A percentile compares a stretch with the other conserved stretches of the same genome.
Conservation (phyloP, 2,888 invertebrate genomes). For the Apamea sordens region DNA sequence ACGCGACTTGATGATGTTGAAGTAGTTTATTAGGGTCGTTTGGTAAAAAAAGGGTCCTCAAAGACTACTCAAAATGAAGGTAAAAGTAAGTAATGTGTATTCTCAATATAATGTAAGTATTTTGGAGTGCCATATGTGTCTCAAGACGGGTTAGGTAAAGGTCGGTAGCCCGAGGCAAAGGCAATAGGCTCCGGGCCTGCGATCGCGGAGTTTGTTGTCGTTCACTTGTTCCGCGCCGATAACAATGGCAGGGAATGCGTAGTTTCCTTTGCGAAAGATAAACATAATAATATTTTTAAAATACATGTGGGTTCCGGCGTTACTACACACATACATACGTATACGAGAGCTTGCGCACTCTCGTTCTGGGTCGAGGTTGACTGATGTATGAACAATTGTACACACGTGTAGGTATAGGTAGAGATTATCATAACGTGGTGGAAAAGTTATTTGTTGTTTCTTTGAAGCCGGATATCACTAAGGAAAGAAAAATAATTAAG, state of each 20-base stretch:
- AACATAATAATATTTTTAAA: slow-evolving; percentile 21
- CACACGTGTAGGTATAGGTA: background rate
- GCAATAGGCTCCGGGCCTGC: slow-evolving; percentile 8
- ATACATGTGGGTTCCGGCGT: slow-evolving; percentile 1
- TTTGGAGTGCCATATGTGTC: slow-evolving; percentile 48
- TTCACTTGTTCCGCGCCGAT: slow-evolving; percentile 31
- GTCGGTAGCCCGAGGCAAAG: slow-evolving; percentile 34
- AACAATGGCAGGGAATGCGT: slow-evolving; percentile 31
- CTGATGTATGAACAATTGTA: slow-evolving; percentile 16
- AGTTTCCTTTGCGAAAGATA: slow-evolving; percentile 23
- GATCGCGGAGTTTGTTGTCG: slow-evolving; percentile 22
- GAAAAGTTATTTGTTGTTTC: slow-evolving; percentile 9
- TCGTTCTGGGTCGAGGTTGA: background rate
- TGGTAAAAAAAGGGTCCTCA: slow-evolving; percentile 37
- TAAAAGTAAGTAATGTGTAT: slow-evolving; percentile 59
- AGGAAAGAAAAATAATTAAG: background rate
- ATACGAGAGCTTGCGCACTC: background rate
- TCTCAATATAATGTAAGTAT: slow-evolving; percentile 53
- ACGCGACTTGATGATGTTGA: background rate
- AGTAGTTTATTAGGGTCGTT: slow-evolving; percentile 36
- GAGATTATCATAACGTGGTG: slow-evolving; percentile 8
- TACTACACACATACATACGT: background rate
- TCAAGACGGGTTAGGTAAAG: slow-evolving; percentile 35
- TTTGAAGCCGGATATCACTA: background rate
- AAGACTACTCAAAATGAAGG: slow-evolving; percentile 38